These are phyloP conservation scores for Hylaeus volcanicus DNA, from an alignment of 1,140 invertebrate genomes.

Conservation along the genomic window DNA sequence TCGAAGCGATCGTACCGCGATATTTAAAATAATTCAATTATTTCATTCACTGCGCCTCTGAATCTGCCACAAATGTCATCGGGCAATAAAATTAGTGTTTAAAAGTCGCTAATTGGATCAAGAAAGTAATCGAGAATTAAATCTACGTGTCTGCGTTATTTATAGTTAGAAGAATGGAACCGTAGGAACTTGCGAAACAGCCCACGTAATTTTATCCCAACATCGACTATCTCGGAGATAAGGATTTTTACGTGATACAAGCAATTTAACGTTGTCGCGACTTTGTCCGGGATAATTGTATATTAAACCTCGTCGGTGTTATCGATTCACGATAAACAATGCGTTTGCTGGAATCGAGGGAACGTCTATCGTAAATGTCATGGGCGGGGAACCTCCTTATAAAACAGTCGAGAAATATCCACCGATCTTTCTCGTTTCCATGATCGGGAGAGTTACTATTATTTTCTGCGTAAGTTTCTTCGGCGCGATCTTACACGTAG, in stretches of 20 bases:
- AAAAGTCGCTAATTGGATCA: neutral
- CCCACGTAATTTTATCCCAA: slow-evolving; percentile 1
- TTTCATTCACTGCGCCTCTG: too few species aligned
- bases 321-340: slow-evolving; percentile 43
- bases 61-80: too few species aligned
- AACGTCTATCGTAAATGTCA: slow-evolving; percentile 50
- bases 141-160: neutral
- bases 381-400: slow-evolving; percentile 13
- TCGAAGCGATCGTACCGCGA: too few species aligned
- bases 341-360: slow-evolving; percentile 5
- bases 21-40: too few species aligned
- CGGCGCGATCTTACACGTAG: neutral
- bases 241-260: neutral
- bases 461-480: too few species aligned
- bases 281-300: neutral
- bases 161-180: neutral
- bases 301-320: slow-evolving; percentile 10
- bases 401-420: slow-evolving; percentile 18
- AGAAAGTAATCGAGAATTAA: neutral
- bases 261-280: slow-evolving; percentile 3
- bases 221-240: slow-evolving; percentile 32
- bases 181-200: slow-evolving; percentile 31
- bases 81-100: too few species aligned
- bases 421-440: slow-evolving; percentile 18
- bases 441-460: neutral